A percentile compares a stretch with the other conserved stretches of the same genome.
phyloP scores from a whole-genome alignment of 2,113 vertebrate species.

The Felis chaus region DNA sequence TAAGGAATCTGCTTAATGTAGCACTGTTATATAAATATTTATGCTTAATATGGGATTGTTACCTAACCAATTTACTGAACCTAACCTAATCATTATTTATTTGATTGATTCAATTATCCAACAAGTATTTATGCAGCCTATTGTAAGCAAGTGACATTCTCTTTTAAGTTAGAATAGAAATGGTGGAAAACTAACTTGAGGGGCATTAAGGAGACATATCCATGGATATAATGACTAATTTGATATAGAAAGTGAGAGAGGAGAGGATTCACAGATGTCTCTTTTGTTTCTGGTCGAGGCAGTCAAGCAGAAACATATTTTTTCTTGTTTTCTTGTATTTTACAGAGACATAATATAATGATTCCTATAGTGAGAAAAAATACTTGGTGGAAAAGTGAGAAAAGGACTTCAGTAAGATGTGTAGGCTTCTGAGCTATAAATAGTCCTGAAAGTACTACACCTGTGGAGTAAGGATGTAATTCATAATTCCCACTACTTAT shows the following conservation, averaged over 20 bases:
- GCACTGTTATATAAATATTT: not conserved
- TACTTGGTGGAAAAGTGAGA: not conserved
- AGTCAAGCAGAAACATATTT: not conserved
- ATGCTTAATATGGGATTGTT: not conserved
- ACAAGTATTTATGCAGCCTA: not conserved
- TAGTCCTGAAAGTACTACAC: not conserved
- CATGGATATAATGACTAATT: not conserved
- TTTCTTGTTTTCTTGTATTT: not conserved
- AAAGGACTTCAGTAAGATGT: not conserved
- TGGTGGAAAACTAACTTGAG: not conserved
- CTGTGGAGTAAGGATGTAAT: not conserved
- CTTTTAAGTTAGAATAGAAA: not conserved
- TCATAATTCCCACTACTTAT: not conserved
- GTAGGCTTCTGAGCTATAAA: not conserved
- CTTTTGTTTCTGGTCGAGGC: not conserved
- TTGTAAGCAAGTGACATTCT: not conserved
- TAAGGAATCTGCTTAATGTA: not conserved
- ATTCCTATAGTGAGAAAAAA: not conserved
- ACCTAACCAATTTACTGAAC: not conserved
- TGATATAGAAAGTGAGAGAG: not conserved
- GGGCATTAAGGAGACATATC: not conserved
- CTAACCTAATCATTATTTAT: not conserved
- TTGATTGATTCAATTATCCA: not conserved
- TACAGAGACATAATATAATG: not conserved
- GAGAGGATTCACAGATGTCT: not conserved